Evolutionary conservation across 2,113 vertebrate genomes (phyloP), one percentile per base, ranked within the genome.

Genomic region (Tricholaema leucomelas): DNA sequence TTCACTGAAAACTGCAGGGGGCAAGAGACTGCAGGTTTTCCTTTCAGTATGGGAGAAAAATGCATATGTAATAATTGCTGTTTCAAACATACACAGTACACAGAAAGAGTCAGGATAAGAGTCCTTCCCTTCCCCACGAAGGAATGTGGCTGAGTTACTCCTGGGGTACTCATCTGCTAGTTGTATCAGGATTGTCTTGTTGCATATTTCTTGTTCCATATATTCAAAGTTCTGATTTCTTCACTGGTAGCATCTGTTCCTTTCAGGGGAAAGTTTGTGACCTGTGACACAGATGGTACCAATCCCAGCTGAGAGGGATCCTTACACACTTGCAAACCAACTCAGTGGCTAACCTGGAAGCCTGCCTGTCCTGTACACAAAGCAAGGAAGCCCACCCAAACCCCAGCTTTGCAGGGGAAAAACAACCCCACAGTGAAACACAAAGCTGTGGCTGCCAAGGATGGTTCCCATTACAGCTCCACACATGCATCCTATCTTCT

Each of bases 1-100:
- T 92, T 71, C 78, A 42, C 60, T 73, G 59, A 76, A 74, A 94
- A 94, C 80, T 91, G 70, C 86, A 96, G 94, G 93, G 85, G 96
- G 81, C 95, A 96, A 96, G 59, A 87, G 71, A 60, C 74, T 72
- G 79, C 82, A 94, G 91, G 66, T 95, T 96, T 96, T 90, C 48
- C 90, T 81, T 80, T 83, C 56, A 59, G 48, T 78, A 87, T 85
- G 35, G 72, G 75, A 60, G 36, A 88, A 81, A 93, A 92, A 70
- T 25, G 42, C 6, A 35, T 31, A 28, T 64, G 25, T 28, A 56
- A 30, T 77, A 85, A 71, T 40, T 71, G 24, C 79, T 61, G 12
- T 40, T 77, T 21, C 56, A 80, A 87, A 87, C n/a, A 52, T 31
- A 60, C 25, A n/a, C 25, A 4, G 10, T 19, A 30, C 20, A 31